Percentiles rank a stretch among this genome's conserved stretches.
phyloP scores from a whole-genome alignment of 2,888 invertebrate genomes.

The Leuctra nigra region DNA sequence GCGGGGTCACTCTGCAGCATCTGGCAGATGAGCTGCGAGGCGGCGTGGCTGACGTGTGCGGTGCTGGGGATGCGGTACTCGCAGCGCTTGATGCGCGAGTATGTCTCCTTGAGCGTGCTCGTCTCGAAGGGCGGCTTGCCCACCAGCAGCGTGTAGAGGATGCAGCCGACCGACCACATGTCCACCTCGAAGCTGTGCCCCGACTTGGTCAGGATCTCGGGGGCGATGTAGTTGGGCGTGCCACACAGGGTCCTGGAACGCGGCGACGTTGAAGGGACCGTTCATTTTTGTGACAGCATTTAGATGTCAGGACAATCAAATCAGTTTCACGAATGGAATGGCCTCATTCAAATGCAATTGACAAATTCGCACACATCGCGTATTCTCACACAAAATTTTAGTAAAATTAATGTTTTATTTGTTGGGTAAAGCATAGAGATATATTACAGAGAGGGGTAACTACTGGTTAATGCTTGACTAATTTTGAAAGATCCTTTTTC shows the following conservation, averaged over 20 bases:
- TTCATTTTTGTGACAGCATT: too few relatives aligned
- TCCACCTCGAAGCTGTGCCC: slow-evolving; percentile 99
- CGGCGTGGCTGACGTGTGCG: slow-evolving; percentile 44
- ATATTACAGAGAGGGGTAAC: too few relatives aligned
- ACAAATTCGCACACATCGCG: too few relatives aligned
- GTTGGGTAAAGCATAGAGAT: too few relatives aligned
- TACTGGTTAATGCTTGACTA: too few relatives aligned
- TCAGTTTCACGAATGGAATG: too few relatives aligned
- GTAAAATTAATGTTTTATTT: too few relatives aligned
- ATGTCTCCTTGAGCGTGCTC: slow-evolving; percentile 88
- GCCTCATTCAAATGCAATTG: too few relatives aligned
- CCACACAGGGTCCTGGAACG: slow-evolving; percentile 85
- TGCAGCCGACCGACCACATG: slow-evolving; percentile 98
- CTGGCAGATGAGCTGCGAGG: slow-evolving; percentile 59
- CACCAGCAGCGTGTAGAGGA: slow-evolving; percentile 94
- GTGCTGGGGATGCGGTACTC: slow-evolving; percentile 67
- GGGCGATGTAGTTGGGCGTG: slow-evolving; percentile 99
- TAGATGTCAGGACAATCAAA: too few relatives aligned
- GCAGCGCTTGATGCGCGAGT: slow-evolving; percentile 89
- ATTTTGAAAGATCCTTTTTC: too few relatives aligned
- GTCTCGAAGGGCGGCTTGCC: slow-evolving; percentile 99
- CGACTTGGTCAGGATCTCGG: slow-evolving; percentile 92
- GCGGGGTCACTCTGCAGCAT: slow-evolving; percentile 81
- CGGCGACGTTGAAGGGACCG: not conserved
- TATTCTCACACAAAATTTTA: too few relatives aligned